These are phyloP conservation scores for Tolypeutes matacus DNA, from an alignment of 2,797 vertebrate species.

Conservation along the genomic window DNA sequence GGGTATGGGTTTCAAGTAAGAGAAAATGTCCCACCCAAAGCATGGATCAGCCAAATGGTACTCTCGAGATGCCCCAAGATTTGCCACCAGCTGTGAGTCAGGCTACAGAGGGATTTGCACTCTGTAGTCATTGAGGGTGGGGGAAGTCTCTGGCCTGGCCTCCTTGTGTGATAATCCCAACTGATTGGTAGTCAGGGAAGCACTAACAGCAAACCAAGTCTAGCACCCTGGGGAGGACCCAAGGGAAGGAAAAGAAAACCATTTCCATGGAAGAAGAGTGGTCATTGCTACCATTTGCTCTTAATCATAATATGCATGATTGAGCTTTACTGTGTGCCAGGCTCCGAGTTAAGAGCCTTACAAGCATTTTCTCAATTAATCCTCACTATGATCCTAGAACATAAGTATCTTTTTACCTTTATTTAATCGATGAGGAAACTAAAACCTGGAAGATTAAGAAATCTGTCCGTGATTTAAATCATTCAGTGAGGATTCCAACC, in stretches of 20 bases:
- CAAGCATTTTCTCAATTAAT: background rate
- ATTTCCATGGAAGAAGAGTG: background rate
- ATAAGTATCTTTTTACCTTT: background rate
- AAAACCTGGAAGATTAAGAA: background rate
- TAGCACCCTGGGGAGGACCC: background rate
- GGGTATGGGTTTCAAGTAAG: background rate
- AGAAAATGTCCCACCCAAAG: background rate
- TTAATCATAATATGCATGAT: background rate
- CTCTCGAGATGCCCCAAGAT: background rate
- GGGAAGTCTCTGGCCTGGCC: background rate
- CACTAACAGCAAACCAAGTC: background rate
- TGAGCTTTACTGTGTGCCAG: background rate
- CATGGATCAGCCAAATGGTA: background rate
- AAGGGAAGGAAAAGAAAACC: background rate
- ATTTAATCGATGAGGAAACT: background rate
- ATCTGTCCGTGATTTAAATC: background rate
- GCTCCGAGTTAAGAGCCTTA: background rate
- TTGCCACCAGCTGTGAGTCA: background rate
- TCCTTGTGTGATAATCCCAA: background rate
- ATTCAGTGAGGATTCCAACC: background rate
- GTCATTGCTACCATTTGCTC: background rate
- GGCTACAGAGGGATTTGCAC: background rate
- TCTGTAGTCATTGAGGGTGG: background rate
- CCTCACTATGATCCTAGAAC: background rate
- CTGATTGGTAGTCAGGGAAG: background rate